These are phyloP conservation scores for Actinia equina DNA, from an alignment of 64 coral and sea anemone species.

Conservation along the genomic window DNA sequence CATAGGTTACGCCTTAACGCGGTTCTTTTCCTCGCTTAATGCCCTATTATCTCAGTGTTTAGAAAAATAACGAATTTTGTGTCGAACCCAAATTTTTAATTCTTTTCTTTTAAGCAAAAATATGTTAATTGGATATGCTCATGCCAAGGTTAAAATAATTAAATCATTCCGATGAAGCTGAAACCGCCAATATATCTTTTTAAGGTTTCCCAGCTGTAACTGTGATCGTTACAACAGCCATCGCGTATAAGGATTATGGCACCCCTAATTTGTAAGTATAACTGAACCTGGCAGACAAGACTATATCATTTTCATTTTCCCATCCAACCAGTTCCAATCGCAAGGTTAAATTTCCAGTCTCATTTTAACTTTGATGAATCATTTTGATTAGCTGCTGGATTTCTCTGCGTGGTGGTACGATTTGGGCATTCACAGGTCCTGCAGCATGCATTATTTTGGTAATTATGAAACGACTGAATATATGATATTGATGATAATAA, in stretches of 20 bases:
- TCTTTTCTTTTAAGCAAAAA: no score
- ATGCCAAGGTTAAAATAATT: no score
- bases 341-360: neutral
- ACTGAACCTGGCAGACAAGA: neutral
- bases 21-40: no score
- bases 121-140: no score
- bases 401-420: conserved; percentile 48
- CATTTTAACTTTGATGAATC: neutral
- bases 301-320: neutral
- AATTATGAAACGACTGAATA: neutral
- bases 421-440: conserved; percentile 82
- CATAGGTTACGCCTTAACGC: no score
- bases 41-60: no score
- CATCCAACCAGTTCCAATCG: neutral
- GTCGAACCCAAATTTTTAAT: no score
- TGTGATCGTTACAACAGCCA: conserved; percentile 48
- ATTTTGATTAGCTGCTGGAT: conserved; percentile 65
- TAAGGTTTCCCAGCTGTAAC: conserved; percentile 46
- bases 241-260: conserved; percentile 41
- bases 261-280: conserved; percentile 53
- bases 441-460: conserved; percentile 56
- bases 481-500: neutral
- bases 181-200: neutral
- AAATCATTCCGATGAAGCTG: no score
- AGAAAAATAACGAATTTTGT: no score